Base-by-base conservation (phyloP, 2,797 vertebrate genomes). In the Morelia viridis region DNA sequence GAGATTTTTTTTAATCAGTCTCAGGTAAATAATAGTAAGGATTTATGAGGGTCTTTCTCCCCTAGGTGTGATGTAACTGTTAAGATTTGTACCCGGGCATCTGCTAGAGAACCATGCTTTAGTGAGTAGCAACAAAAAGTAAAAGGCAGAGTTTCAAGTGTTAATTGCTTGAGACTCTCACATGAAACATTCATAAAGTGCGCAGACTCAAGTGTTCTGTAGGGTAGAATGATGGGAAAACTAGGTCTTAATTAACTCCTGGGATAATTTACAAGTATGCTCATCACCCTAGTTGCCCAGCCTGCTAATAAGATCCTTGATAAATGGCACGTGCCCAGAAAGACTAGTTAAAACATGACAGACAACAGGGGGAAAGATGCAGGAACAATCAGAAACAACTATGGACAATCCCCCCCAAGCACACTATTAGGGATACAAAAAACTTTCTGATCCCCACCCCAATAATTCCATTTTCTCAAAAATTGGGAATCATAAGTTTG, bases 331-430 rank as follows among this genome's bases (percentile, higher is more conserved):
- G 26, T 56, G 87, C 95, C 96, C 85, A 93, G 62, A 10, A 83
- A 90, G 95, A 93, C 35, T 35, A 26, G 87, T 46, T 93, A 92
- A 94, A 91, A 95, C 93, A 60, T 56, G 76, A 50, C 46, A 93
- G 92, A 94, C 11, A 87, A 94, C 83, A 93, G 93, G n/a, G 3
- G 35, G 80, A 92, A 95, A 87, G 3, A 2, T 62, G 80, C 92
- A 90, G 84, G 41, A 94, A 94, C 68, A 65, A 62, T 5, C 68
- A 96, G 31, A 64, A 94, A 94, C 17, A 93, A 94, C 62, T 41
- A 41, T 93, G 93, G 93, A 93, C 94, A 93, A 94, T 90, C 93
- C 94, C 93, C n/a, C 89, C 95, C 88, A 41, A 57, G 86, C 68
- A 93, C 95, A 94, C n/a, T 91, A 92, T 93, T 88, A 12, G 0